Conservation (phyloP, 2,888 invertebrate species). For the Pollenia griseotomentosa region DNA sequence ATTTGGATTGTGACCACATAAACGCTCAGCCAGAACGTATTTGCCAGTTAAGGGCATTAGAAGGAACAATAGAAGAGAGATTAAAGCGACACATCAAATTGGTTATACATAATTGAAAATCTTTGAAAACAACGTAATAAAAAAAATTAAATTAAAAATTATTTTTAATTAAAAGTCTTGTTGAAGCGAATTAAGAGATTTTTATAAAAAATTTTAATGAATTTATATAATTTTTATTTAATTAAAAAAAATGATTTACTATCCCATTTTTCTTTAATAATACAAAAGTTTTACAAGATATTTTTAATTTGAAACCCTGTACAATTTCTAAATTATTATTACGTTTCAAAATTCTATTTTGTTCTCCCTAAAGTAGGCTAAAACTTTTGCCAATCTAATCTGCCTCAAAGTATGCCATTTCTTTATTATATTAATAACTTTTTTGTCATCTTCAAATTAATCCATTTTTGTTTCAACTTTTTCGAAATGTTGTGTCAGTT, state of each 20-base stretch:
- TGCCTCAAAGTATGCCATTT: slow-evolving; percentile 27
- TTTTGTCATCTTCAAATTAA: slow-evolving; percentile 34
- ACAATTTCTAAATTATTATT: no score
- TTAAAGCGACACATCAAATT: slow-evolving; percentile 63
- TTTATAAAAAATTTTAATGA: no score
- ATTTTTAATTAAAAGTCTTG: slow-evolving; percentile 59
- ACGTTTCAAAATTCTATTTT: not conserved
- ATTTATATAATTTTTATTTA: no score
- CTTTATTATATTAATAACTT: slow-evolving; percentile 34
- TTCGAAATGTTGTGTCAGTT: not conserved
- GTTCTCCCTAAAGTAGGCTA: slow-evolving; percentile 3
- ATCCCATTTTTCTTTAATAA: no score
- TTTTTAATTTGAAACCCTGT: no score
- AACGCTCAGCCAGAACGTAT: slow-evolving; percentile 36
- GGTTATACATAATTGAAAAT: slow-evolving; percentile 57
- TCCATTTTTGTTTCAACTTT: not conserved
- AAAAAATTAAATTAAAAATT: slow-evolving; percentile 14
- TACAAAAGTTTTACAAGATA: no score
- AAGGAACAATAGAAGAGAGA: slow-evolving; percentile 54
- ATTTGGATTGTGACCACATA: slow-evolving; percentile 70
- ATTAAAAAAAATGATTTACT: no score
- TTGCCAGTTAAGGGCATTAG: slow-evolving; percentile 37
- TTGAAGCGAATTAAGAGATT: not conserved
- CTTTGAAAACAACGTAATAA: slow-evolving; percentile 10
- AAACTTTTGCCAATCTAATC: slow-evolving; percentile 5